Percentiles rank a stretch among this genome's conserved stretches.
phyloP scores from a whole-genome alignment of 23 tunicate genomes.

The Halocynthia roretzi region DNA sequence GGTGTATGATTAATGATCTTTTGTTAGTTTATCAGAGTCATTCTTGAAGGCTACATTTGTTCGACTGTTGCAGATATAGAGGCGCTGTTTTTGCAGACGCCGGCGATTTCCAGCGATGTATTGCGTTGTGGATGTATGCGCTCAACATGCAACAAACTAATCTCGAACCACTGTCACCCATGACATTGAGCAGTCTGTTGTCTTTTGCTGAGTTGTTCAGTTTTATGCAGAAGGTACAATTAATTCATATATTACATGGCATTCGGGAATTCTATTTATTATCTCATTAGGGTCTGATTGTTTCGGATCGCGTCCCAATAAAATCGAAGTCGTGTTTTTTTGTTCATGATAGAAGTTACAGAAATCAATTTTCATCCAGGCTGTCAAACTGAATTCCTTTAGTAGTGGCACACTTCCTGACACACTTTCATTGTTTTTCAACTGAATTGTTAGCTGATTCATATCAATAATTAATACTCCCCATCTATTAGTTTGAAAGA shows the following conservation, averaged over 20 bases:
- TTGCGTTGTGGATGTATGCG: constrained; percentile 83
- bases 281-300: no score
- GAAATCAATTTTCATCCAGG: no score
- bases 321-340: no score
- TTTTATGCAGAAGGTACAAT: constrained; percentile 49
- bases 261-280: background rate
- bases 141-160: constrained; percentile 77
- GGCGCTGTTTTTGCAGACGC: constrained; percentile 90
- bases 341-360: no score
- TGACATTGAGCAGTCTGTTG: constrained; percentile 79
- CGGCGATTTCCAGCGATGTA: constrained; percentile 70
- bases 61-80: constrained; percentile 35
- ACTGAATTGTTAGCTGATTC: no score
- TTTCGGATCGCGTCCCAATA: no score
- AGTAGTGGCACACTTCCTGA: no score
- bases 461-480: no score
- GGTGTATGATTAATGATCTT: background rate
- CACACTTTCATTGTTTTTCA: no score
- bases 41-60: background rate
- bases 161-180: constrained; percentile 74
- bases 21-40: background rate
- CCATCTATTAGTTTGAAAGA: no score
- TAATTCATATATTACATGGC: background rate
- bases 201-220: constrained; percentile 83
- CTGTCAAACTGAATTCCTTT: no score